These are phyloP conservation scores for Brachionus angularis DNA, from an alignment of 1,140 invertebrate genomes.

Conservation along the genomic window DNA sequence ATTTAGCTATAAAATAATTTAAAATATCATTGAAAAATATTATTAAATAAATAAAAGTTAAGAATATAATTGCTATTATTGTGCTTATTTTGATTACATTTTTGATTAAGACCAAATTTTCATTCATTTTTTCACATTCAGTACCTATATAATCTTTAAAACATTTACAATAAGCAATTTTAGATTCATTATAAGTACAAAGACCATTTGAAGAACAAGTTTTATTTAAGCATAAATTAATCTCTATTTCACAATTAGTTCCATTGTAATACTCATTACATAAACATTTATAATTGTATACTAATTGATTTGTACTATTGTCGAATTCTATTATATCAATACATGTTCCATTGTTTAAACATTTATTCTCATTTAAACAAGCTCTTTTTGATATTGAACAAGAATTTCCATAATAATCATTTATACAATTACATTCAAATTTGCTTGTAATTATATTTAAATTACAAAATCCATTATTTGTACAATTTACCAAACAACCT, in stretches of 20 bases:
- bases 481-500: conserved; percentile 27
- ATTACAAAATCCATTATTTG: conserved; percentile 12
- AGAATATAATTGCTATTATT: conserved; percentile 13
- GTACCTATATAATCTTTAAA: conserved; percentile 2
- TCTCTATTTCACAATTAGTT: neutral
- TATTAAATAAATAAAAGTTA: neutral
- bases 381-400: neutral
- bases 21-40: neutral
- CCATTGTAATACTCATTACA: conserved; percentile 14
- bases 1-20: neutral
- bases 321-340: neutral
- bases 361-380: neutral
- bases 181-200: neutral
- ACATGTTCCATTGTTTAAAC: conserved; percentile 3
- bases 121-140: conserved; percentile 3
- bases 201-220: conserved; percentile 37
- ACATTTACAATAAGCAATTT: neutral
- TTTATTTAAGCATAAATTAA: conserved; percentile 5
- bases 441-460: neutral
- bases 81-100: neutral
- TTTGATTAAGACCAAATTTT: neutral
- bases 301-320: neutral
- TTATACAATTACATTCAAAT: neutral
- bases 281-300: conserved; percentile 2
- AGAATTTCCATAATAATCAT: neutral